These are phyloP conservation scores for Apamea sordens DNA, from an alignment of 2,888 invertebrate genomes.

Conservation along the genomic window DNA sequence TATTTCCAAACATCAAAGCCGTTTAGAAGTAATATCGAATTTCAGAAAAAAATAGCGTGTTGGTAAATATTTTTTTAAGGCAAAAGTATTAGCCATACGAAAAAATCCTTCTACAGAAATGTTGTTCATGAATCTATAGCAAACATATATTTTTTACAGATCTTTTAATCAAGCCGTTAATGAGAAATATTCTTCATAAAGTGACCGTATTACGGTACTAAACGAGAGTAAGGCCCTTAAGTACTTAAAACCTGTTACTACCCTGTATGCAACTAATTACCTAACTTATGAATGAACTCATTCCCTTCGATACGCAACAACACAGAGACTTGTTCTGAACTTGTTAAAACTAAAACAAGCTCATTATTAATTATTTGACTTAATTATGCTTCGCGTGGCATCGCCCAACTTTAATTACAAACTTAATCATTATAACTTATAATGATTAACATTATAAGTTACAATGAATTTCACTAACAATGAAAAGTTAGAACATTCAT, in stretches of 20 bases:
- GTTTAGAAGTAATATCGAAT: too few relatives aligned
- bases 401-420: constrained; percentile 16
- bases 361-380: constrained; percentile 14
- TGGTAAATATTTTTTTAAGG: too few relatives aligned
- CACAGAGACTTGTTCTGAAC: not conserved
- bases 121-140: too few relatives aligned
- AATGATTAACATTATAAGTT: constrained; percentile 14
- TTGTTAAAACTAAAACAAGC: constrained; percentile 10
- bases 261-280: not conserved
- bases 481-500: constrained; percentile 6
- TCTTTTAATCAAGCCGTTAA: too few relatives aligned
- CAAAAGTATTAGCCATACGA: too few relatives aligned
- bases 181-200: too few relatives aligned
- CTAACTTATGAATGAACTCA: not conserved
- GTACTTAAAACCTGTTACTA: not conserved
- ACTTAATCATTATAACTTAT: constrained; percentile 21
- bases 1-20: too few relatives aligned
- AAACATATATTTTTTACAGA: too few relatives aligned
- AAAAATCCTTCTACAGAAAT: too few relatives aligned
- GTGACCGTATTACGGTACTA: too few relatives aligned
- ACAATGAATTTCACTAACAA: constrained; percentile 15
- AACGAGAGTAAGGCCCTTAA: too few relatives aligned
- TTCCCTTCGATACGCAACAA: not conserved
- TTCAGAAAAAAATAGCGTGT: too few relatives aligned
- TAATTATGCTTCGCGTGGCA: constrained; percentile 7